Evolutionary conservation across 2,113 vertebrate species (phyloP).

Genomic region (Muscicapa adusta): DNA sequence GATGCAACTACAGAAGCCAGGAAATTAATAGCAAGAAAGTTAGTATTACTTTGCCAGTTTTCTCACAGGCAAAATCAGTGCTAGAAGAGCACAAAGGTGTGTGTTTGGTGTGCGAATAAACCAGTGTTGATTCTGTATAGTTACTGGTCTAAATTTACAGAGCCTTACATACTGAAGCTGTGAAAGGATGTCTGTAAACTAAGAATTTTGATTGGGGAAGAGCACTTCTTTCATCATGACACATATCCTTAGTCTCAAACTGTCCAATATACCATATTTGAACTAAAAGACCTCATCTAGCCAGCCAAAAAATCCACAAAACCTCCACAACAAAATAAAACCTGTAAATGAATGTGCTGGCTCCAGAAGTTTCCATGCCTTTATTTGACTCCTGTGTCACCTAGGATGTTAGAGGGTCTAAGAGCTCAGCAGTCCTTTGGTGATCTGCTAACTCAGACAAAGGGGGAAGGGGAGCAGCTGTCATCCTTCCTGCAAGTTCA

Average conservation of each 20-base stretch:
- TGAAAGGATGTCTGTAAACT: not conserved
- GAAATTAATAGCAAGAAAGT: not conserved
- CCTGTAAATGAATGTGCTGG: not conserved
- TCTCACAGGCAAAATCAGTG: not conserved
- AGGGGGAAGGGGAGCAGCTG: not conserved
- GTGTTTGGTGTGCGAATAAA: not conserved
- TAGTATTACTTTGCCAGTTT: not conserved
- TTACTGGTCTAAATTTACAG: not conserved
- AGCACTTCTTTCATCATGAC: not conserved
- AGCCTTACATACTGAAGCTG: not conserved
- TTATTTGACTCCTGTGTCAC: not conserved
- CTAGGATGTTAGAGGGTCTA: not conserved
- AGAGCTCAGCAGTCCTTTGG: not conserved
- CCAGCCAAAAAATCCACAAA: not conserved
- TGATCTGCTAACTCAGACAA: not conserved
- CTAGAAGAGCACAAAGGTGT: not conserved
- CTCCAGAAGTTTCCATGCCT: not conserved
- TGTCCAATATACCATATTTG: not conserved
- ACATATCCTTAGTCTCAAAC: not conserved
- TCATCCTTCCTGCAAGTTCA: not conserved
- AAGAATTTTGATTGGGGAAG: not conserved
- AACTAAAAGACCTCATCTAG: not conserved
- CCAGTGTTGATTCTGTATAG: not conserved
- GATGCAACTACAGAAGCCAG: not conserved
- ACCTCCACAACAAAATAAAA: not conserved